Conservation (phyloP, 2,888 invertebrate species). For the Mantis religiosa region DNA sequence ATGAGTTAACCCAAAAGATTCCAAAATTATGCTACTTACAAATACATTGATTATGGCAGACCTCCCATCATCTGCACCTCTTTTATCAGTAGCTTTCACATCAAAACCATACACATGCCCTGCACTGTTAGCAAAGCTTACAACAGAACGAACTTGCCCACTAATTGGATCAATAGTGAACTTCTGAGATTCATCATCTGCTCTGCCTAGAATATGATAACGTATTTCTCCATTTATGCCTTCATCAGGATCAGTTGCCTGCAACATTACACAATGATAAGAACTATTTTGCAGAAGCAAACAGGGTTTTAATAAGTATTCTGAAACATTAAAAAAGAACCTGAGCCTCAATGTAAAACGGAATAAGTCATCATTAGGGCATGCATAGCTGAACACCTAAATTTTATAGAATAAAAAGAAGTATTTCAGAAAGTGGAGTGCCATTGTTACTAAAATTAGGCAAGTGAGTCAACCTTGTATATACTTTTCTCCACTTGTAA, state of each 20-base stretch:
- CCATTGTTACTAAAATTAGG: too few species aligned
- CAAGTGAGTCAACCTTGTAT: too few species aligned
- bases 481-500: too few species aligned
- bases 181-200: slow-evolving; percentile 65
- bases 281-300: not conserved
- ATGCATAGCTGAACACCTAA: too few species aligned
- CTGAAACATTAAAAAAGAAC: too few species aligned
- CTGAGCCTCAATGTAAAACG: too few species aligned
- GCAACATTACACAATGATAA: slow-evolving; percentile 11
- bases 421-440: too few species aligned
- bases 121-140: slow-evolving; percentile 63
- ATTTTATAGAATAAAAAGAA: too few species aligned
- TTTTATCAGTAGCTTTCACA: slow-evolving; percentile 79
- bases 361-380: too few species aligned
- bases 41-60: slow-evolving; percentile 83
- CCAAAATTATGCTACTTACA: slow-evolving; percentile 51
- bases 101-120: slow-evolving; percentile 81
- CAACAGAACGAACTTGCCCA: slow-evolving; percentile 71
- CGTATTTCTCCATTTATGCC: slow-evolving; percentile 75
- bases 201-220: slow-evolving; percentile 64
- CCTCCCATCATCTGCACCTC: slow-evolving; percentile 75
- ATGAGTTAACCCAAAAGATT: too few species aligned
- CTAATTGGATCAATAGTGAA: slow-evolving; percentile 74
- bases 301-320: not conserved
- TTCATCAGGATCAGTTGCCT: slow-evolving; percentile 71